These are phyloP conservation scores for Actias luna DNA, from an alignment of 2,888 invertebrate genomes.

Conservation along the genomic window DNA sequence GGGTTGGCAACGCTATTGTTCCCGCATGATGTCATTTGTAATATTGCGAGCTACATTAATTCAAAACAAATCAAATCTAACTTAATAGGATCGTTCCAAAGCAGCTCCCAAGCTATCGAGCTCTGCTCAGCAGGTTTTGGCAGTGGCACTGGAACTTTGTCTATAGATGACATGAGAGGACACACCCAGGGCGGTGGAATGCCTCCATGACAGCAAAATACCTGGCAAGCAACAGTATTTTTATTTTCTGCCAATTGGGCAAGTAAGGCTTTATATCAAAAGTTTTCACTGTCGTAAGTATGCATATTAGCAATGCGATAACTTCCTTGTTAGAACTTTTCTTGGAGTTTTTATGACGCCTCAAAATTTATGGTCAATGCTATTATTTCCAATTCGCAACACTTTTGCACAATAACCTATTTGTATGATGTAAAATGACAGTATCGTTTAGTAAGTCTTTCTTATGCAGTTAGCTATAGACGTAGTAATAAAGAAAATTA, in stretches of 20 bases:
- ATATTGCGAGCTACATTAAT: neutral
- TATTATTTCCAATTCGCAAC: too few relatives aligned
- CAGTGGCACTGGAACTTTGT: constrained; percentile 85
- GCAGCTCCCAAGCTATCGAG: constrained; percentile 88
- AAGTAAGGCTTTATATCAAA: too few relatives aligned
- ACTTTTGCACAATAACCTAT: too few relatives aligned
- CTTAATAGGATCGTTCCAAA: constrained; percentile 90
- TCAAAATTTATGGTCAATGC: too few relatives aligned
- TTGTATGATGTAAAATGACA: too few relatives aligned
- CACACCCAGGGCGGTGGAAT: constrained; percentile 87
- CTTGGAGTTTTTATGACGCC: too few relatives aligned
- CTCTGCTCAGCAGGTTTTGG: constrained; percentile 85
- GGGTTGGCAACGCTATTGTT: neutral
- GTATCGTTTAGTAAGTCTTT: too few relatives aligned
- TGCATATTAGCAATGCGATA: too few relatives aligned
- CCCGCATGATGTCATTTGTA: neutral
- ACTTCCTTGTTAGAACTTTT: too few relatives aligned
- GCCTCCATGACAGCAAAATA: constrained; percentile 91
- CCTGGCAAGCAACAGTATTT: constrained; percentile 51
- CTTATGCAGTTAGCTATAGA: too few relatives aligned
- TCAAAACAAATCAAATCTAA: constrained; percentile 32
- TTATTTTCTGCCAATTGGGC: neutral
- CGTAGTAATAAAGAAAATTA: too few relatives aligned
- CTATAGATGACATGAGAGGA: constrained; percentile 83
- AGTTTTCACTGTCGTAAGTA: too few relatives aligned